Evolutionary conservation across 2,797 vertebrate genomes (phyloP).

Genomic region (Protonibea diacanthus): DNA sequence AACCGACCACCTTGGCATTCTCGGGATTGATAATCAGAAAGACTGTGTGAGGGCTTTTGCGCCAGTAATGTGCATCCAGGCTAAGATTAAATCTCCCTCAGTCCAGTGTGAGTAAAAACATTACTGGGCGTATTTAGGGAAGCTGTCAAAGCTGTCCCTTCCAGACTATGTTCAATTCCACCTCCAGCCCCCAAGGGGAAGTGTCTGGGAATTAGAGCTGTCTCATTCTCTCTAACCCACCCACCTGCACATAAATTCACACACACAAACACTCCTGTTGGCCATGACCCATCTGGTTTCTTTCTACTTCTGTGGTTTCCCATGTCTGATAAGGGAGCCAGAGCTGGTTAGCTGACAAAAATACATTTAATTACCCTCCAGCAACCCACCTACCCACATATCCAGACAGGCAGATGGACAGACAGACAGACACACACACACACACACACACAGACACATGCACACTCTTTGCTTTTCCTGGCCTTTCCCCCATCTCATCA

Average conservation of each 20-base stretch:
- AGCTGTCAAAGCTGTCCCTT: slow-evolving; percentile 80
- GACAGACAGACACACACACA: slow-evolving; percentile 19
- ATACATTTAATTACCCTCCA: slow-evolving; percentile 79
- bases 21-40: slow-evolving; percentile 40
- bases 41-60: slow-evolving; percentile 22
- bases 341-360: slow-evolving; percentile 75
- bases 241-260: slow-evolving; percentile 72
- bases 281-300: slow-evolving; percentile 78
- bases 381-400: slow-evolving; percentile 58
- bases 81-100: slow-evolving; percentile 66
- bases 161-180: slow-evolving; percentile 80
- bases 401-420: slow-evolving; percentile 43
- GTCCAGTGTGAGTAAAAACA: slow-evolving; percentile 73
- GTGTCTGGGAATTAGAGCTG: slow-evolving; percentile 79
- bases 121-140: slow-evolving; percentile 76
- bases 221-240: slow-evolving; percentile 69
- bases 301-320: slow-evolving; percentile 72
- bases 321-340: slow-evolving; percentile 69
- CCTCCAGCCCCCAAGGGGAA: slow-evolving; percentile 68
- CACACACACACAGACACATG: not conserved
- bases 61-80: slow-evolving; percentile 54
- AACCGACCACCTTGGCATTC: slow-evolving; percentile 39
- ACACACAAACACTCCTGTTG: slow-evolving; percentile 75
- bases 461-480: slow-evolving; percentile 56
- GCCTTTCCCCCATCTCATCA: slow-evolving; percentile 69